Evolutionary conservation across 1,140 invertebrate genomes (phyloP).

Genomic region (Leptoteleia sp.): DNA sequence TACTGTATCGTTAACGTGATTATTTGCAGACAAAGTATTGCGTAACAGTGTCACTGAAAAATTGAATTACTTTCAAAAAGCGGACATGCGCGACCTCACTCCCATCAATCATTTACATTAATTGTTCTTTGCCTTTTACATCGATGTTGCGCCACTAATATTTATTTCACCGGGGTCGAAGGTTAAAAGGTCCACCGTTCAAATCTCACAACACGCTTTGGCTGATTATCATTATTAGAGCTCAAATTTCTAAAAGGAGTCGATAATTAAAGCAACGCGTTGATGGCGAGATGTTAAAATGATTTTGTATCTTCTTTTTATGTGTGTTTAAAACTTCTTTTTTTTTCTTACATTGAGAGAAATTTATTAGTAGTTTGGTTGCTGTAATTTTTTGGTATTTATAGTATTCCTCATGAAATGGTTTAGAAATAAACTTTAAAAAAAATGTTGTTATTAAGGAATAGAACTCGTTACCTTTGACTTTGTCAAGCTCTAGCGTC

Average conservation of each 20-base stretch:
- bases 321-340: too few species aligned
- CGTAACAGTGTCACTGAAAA: neutral
- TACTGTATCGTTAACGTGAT: neutral
- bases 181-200: slow-evolving; percentile 19
- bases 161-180: slow-evolving; percentile 14
- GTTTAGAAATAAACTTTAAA: too few species aligned
- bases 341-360: too few species aligned
- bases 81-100: slow-evolving; percentile 1
- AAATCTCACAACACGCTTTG: neutral
- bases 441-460: too few species aligned
- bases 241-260: neutral
- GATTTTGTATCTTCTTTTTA: neutral
- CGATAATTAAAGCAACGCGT: slow-evolving; percentile 1
- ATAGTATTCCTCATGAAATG: too few species aligned
- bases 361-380: too few species aligned
- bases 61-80: slow-evolving; percentile 5
- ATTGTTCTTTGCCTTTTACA: slow-evolving; percentile 5
- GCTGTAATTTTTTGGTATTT: too few species aligned
- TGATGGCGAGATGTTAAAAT: slow-evolving; percentile 7
- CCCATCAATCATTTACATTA: slow-evolving; percentile 7
- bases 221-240: neutral
- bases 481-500: too few species aligned
- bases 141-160: slow-evolving; percentile 11
- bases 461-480: too few species aligned
- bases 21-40: slow-evolving; percentile 8